Evolutionary conservation across 1,140 invertebrate genomes (phyloP).

Genomic region (Onthophagus taurus): DNA sequence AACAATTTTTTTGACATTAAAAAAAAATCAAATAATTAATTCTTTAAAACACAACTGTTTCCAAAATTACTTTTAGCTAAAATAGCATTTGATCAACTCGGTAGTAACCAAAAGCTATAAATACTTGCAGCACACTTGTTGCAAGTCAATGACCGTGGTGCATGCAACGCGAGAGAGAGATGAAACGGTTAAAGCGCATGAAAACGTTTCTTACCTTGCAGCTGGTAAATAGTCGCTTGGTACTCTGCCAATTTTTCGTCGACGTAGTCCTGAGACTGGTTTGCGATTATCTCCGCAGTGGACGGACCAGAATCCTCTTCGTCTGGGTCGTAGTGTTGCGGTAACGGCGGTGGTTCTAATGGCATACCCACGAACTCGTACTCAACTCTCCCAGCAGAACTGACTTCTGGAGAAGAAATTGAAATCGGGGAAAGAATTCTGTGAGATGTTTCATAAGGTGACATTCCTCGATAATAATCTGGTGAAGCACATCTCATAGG

Average conservation of each 20-base stretch:
- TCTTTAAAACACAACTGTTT: no score
- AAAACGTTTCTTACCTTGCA: slow-evolving; percentile 59
- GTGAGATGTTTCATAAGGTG: slow-evolving; percentile 30
- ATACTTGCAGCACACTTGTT: no score
- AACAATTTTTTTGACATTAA: no score
- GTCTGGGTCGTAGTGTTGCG: slow-evolving; percentile 31
- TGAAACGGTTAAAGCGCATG: neutral
- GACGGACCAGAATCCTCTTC: slow-evolving; percentile 66
- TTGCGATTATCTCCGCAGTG: slow-evolving; percentile 84
- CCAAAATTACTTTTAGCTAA: no score
- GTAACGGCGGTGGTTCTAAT: slow-evolving; percentile 53
- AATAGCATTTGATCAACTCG: no score
- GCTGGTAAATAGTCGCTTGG: slow-evolving; percentile 79
- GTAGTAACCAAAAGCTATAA: no score
- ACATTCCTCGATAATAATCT: slow-evolving; percentile 28
- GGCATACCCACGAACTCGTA: slow-evolving; percentile 58
- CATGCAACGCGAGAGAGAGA: neutral
- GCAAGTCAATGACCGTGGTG: slow-evolving; percentile 1
- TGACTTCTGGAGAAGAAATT: slow-evolving; percentile 24
- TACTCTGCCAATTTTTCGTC: slow-evolving; percentile 90
- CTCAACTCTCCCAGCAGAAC: slow-evolving; percentile 51
- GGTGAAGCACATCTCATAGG: slow-evolving; percentile 28
- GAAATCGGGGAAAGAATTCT: no score
- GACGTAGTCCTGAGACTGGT: slow-evolving; percentile 87
- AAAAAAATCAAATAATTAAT: no score